Percentiles rank a stretch among this genome's conserved stretches.
These are phyloP conservation scores for Drosophila algonquin DNA, from an alignment of 2,888 invertebrate genomes.

Conservation along the genomic window DNA sequence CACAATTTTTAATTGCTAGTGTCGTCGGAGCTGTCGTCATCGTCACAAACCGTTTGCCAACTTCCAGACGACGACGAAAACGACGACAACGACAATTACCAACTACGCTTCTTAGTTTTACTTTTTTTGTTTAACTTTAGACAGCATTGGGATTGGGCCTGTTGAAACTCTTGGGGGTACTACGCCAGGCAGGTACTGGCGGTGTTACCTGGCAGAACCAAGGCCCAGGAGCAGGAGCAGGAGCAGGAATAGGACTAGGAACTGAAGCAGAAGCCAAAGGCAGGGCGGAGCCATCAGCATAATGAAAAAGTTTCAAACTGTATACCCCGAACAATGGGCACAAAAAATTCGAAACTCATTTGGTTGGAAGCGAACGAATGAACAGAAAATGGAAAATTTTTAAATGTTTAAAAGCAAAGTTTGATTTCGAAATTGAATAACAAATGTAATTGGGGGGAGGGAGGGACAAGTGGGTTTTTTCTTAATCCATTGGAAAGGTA, in stretches of 20 bases:
- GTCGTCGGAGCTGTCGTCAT: constrained; percentile 54
- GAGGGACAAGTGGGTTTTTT: neutral
- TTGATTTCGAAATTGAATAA: neutral
- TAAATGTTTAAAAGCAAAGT: neutral
- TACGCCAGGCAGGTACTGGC: constrained; percentile 29
- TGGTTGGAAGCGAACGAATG: neutral
- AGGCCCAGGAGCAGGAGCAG: neutral
- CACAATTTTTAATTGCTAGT: constrained; percentile 69
- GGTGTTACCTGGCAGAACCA: constrained; percentile 49
- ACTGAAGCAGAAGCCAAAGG: neutral
- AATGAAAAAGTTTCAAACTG: constrained; percentile 70
- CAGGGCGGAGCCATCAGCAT: constrained; percentile 60
- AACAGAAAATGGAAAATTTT: constrained; percentile 1
- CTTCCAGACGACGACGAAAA: constrained; percentile 37
- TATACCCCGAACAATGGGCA: constrained; percentile 60
- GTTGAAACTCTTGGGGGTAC: constrained; percentile 34
- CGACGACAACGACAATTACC: constrained; percentile 31
- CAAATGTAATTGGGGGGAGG: neutral
- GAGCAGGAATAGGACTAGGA: constrained; percentile 4
- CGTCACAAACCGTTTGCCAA: constrained; percentile 51
- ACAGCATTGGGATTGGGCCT: constrained; percentile 40
- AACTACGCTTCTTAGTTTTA: constrained; percentile 59
- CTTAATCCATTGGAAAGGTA: neutral
- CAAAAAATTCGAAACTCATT: constrained; percentile 1
- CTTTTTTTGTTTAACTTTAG: constrained; percentile 47